Evolutionary conservation across 2,888 invertebrate genomes (phyloP).

Genomic region (Odontomyia ornata): DNA sequence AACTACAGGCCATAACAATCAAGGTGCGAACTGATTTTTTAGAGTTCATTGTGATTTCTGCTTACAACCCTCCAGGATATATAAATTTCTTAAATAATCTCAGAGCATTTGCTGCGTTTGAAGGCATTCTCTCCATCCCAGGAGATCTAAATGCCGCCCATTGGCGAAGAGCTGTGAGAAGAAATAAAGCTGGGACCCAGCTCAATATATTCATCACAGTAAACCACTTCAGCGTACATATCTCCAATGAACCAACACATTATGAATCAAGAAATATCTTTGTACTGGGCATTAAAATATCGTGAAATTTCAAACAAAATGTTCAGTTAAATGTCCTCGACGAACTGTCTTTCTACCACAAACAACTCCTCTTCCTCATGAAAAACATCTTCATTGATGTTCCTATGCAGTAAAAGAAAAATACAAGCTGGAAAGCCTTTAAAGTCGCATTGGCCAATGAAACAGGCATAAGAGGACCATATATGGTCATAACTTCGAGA

Average conservation of each 20-base stretch:
- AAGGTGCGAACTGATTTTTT: not conserved
- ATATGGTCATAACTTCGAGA: too few species aligned
- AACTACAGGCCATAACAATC: not conserved
- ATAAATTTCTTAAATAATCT: too few species aligned
- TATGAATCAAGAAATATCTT: not conserved
- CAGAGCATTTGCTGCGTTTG: not conserved
- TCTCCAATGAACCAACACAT: not conserved
- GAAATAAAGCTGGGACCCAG: not conserved
- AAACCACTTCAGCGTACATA: not conserved
- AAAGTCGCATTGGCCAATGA: not conserved
- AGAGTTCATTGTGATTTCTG: not conserved
- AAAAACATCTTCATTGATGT: not conserved
- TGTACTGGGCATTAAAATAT: not conserved
- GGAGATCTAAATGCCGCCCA: not conserved
- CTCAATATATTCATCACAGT: not conserved
- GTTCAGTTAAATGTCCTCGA: not conserved
- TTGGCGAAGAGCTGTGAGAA: not conserved
- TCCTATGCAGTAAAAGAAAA: not conserved
- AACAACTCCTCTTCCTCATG: not conserved
- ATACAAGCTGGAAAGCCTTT: too few species aligned
- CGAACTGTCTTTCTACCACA: not conserved
- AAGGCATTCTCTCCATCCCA: not conserved
- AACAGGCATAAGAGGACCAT: not conserved
- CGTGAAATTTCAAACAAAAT: not conserved
- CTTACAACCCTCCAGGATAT: not conserved